These are phyloP conservation scores for Hemitrygon akajei DNA, from an alignment of 2,797 vertebrate genomes.

Conservation along the genomic window DNA sequence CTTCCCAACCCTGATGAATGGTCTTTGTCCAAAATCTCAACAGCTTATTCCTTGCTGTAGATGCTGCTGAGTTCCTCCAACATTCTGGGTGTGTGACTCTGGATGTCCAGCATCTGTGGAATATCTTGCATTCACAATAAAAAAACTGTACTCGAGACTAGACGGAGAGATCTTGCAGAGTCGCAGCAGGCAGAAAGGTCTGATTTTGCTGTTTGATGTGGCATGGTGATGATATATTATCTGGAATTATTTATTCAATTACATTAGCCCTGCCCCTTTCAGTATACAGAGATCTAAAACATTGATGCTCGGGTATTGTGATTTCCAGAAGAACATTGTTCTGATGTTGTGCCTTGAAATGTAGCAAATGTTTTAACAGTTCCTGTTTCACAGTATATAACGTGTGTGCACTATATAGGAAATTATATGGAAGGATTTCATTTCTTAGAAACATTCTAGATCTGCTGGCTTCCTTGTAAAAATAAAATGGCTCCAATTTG, in stretches of 20 bases:
- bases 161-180: background rate
- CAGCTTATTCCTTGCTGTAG: too few species aligned
- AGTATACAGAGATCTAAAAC: background rate
- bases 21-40: too few species aligned
- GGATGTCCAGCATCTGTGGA: too few species aligned
- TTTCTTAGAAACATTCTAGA: background rate
- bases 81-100: too few species aligned
- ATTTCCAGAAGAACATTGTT: background rate
- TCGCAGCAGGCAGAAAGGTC: background rate
- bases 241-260: background rate
- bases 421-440: background rate
- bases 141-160: background rate
- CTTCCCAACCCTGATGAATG: too few species aligned
- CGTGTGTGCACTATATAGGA: background rate
- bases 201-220: background rate
- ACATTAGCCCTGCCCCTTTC: background rate
- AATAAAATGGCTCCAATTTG: background rate
- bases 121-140: background rate
- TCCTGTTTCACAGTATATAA: background rate
- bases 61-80: too few species aligned
- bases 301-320: background rate
- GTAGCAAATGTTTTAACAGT: background rate
- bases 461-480: background rate
- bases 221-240: background rate
- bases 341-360: background rate